These are phyloP conservation scores for Oscheius onirici DNA, from an alignment of 2,888 invertebrate genomes.

Conservation along the genomic window DNA sequence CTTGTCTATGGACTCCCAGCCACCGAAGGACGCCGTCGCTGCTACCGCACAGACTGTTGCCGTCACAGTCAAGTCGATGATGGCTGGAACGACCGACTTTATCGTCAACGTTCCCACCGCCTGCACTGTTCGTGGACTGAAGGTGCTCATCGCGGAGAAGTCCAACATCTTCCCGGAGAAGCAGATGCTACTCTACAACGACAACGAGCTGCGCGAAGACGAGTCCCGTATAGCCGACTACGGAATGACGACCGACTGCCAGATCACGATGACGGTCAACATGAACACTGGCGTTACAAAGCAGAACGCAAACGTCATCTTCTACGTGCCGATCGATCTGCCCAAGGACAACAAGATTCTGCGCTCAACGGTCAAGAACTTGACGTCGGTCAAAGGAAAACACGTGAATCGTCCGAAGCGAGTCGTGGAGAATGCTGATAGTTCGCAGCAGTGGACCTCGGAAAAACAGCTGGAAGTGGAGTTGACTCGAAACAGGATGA, in stretches of 20 bases:
- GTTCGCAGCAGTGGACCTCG: conserved; percentile 38
- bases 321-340: conserved; percentile 38
- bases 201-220: conserved; percentile 47
- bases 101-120: conserved; percentile 27
- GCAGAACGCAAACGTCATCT: conserved; percentile 22
- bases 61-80: conserved; percentile 17
- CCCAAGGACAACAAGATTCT: background rate
- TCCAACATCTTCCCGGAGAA: conserved; percentile 38
- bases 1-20: background rate
- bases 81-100: conserved; percentile 14
- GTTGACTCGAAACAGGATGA: conserved; percentile 58
- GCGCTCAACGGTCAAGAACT: background rate
- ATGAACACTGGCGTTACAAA: conserved; percentile 44
- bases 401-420: background rate
- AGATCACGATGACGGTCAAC: conserved; percentile 41
- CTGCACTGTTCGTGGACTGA: conserved; percentile 34
- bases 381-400: conserved; percentile 4
- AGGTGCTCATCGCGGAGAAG: conserved; percentile 33
- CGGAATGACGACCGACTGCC: conserved; percentile 36
- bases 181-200: conserved; percentile 49
- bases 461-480: conserved; percentile 60
- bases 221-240: conserved; percentile 33
- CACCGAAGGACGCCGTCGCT: background rate
- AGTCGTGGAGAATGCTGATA: background rate
- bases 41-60: background rate